phyloP scores from a whole-genome alignment of 2,888 invertebrate species.

The Boloria euphrosyne region DNA sequence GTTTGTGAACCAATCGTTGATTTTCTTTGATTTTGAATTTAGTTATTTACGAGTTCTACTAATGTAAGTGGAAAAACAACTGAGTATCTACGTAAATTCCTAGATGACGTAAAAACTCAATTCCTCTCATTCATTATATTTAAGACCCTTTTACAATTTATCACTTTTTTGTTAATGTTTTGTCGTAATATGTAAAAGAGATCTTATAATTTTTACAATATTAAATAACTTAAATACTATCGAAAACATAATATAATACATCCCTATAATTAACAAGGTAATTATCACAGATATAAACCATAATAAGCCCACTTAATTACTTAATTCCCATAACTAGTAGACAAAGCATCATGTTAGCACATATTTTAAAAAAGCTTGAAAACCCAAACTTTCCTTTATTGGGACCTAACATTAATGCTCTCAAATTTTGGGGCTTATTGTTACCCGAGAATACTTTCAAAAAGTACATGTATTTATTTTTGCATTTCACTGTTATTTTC shows the following conservation, averaged over 20 bases:
- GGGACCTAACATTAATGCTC: conserved; percentile 65
- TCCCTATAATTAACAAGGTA: conserved; percentile 16
- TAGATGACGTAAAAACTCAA: too few species aligned
- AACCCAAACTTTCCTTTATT: conserved; percentile 61
- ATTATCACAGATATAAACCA: conserved; percentile 18
- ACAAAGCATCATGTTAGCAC: conserved; percentile 47
- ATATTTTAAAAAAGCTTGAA: conserved; percentile 59
- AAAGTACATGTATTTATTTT: conserved; percentile 55
- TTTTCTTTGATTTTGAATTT: too few species aligned
- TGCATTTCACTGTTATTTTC: conserved; percentile 59
- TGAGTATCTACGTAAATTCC: too few species aligned
- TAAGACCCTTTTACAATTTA: neutral
- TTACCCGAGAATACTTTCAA: conserved; percentile 54
- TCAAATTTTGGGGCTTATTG: conserved; percentile 70
- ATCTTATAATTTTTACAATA: neutral
- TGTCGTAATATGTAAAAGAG: too few species aligned
- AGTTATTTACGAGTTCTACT: too few species aligned
- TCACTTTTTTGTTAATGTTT: neutral
- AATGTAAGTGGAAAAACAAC: too few species aligned
- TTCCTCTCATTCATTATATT: too few species aligned
- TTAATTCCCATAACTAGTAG: conserved; percentile 15
- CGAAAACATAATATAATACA: neutral
- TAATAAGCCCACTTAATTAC: conserved; percentile 18
- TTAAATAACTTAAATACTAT: neutral
- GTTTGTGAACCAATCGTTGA: too few species aligned